Evolutionary conservation across 2,888 invertebrate genomes (phyloP).

Genomic region (Hirudinaria manillensis): DNA sequence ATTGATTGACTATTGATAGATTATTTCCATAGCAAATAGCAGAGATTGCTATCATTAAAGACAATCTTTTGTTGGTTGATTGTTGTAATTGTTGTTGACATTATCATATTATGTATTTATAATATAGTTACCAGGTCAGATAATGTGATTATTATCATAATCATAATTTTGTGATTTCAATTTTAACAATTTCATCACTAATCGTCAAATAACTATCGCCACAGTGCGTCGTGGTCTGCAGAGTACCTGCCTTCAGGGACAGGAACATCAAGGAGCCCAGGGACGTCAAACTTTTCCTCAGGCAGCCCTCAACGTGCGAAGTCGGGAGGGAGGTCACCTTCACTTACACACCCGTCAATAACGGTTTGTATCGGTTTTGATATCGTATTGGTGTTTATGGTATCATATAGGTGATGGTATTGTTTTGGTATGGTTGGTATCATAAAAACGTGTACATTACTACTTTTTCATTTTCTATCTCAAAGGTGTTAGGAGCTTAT

Average conservation of each 20-base stretch:
- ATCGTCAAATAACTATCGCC: neutral
- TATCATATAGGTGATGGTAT: too few relatives aligned
- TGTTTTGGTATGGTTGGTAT: too few relatives aligned
- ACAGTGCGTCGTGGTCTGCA: constrained; percentile 15
- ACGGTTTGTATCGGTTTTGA: neutral
- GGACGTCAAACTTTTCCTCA: neutral
- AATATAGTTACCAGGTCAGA: neutral
- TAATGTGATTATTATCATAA: neutral
- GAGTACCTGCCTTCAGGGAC: constrained; percentile 1
- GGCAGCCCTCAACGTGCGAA: neutral
- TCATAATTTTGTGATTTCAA: neutral
- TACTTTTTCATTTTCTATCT: too few relatives aligned
- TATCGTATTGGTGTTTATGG: neutral
- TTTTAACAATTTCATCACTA: neutral
- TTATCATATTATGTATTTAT: neutral
- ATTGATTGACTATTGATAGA: too few relatives aligned
- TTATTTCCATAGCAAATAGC: too few relatives aligned
- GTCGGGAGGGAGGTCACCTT: neutral
- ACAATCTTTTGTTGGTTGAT: neutral
- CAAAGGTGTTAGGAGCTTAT: too few relatives aligned
- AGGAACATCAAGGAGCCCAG: neutral
- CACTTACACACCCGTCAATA: neutral
- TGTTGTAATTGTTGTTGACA: neutral
- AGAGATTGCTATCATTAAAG: neutral
- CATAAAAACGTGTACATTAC: too few relatives aligned